A percentile compares a stretch with the other conserved stretches of the same genome.
phyloP scores from a whole-genome alignment of 2,888 invertebrate genomes.

The Polymixis lichenea region DNA sequence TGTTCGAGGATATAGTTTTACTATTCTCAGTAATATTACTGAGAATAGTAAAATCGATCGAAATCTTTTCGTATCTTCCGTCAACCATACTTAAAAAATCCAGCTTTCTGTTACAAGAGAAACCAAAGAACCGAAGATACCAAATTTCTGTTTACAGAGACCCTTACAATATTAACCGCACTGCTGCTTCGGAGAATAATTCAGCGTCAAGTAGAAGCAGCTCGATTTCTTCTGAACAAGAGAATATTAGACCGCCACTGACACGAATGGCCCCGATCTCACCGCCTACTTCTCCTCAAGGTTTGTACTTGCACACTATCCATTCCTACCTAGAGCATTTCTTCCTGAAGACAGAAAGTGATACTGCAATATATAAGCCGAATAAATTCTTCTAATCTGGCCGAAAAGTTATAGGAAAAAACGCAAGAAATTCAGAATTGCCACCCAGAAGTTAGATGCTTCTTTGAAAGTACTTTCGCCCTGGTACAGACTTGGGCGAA shows the following conservation, averaged over 20 bases:
- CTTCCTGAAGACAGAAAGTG: background rate
- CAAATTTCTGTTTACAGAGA: slow-evolving; percentile 64
- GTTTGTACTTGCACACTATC: slow-evolving; percentile 63
- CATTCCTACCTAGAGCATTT: background rate
- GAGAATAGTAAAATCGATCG: background rate
- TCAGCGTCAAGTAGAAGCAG: slow-evolving; percentile 87
- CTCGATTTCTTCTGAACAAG: slow-evolving; percentile 87
- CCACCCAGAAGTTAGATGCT: background rate
- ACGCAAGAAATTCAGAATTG: background rate
- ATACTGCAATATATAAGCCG: background rate
- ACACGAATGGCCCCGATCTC: slow-evolving; percentile 87
- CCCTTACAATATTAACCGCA: slow-evolving; percentile 73
- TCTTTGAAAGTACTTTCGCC: background rate
- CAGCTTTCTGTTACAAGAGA: too few species aligned
- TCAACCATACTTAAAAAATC: background rate
- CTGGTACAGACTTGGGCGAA: background rate
- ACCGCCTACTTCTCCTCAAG: slow-evolving; percentile 86
- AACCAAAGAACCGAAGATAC: too few species aligned
- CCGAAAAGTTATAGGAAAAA: background rate
- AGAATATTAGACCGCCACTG: slow-evolving; percentile 85
- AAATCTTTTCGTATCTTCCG: background rate
- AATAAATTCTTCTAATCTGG: background rate
- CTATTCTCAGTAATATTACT: too few species aligned
- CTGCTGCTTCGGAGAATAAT: slow-evolving; percentile 79
- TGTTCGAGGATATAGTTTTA: too few species aligned